Conservation (phyloP, 2,888 invertebrate genomes). For the Cylloceria caligata region DNA sequence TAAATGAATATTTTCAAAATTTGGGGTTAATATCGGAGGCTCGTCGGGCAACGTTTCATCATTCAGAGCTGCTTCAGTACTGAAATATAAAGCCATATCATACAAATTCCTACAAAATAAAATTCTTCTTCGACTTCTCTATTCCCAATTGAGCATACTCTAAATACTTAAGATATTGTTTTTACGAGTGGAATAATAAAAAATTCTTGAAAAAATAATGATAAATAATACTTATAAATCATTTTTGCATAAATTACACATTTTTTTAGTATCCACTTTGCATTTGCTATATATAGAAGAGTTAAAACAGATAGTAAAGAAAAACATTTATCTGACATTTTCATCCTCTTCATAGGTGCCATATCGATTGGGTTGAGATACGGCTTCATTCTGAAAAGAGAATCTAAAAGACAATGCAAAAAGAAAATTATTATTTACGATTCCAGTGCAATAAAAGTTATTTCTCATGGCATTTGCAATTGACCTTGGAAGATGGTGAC, state of each 20-base stretch:
- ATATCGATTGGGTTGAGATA: neutral
- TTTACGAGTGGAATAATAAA: neutral
- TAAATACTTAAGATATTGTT: neutral
- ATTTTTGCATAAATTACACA: too few species aligned
- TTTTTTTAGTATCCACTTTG: too few species aligned
- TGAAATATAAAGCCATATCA: neutral
- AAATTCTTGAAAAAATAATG: neutral
- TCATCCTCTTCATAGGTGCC: neutral
- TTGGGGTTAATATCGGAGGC: neutral
- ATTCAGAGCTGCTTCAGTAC: neutral
- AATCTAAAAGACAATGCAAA: conserved; percentile 24
- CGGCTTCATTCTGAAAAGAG: conserved; percentile 11
- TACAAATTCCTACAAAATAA: neutral
- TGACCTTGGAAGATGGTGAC: conserved; percentile 64
- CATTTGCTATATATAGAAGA: neutral
- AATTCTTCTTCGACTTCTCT: neutral
- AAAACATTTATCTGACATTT: conserved; percentile 14
- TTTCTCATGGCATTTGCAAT: conserved; percentile 1
- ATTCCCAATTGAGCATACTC: neutral
- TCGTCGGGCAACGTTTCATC: neutral
- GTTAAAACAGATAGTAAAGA: neutral
- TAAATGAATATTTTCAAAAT: conserved; percentile 30
- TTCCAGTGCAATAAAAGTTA: neutral
- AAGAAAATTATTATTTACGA: neutral
- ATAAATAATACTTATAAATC: too few species aligned